A percentile compares a stretch with the other conserved stretches of the same genome.
phyloP scores from a whole-genome alignment of 2,888 invertebrate species.

The Bombylius major region DNA sequence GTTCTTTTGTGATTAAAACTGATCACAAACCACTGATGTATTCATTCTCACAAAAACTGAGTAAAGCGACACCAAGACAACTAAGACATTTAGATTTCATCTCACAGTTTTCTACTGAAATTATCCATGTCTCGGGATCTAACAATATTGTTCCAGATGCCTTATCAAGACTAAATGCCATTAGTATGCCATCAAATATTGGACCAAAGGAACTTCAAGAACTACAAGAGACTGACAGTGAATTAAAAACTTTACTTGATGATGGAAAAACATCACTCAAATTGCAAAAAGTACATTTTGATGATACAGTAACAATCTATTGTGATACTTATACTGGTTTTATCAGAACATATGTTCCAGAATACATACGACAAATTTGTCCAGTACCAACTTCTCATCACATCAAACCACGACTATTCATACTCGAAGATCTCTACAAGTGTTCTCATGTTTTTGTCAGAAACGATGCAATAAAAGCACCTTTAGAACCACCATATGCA shows the following conservation, averaged over 20 bases:
- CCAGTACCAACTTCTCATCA: not conserved
- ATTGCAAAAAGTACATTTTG: not conserved
- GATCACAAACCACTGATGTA: not conserved
- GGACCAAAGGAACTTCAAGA: not conserved
- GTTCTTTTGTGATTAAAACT: not conserved
- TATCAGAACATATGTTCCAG: no score
- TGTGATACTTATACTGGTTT: no score
- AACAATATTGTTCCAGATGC: not conserved
- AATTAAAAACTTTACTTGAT: not conserved
- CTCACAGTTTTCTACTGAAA: not conserved
- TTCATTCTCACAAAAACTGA: not conserved
- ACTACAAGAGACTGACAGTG: not conserved
- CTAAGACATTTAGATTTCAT: not conserved
- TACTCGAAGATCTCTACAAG: not conserved
- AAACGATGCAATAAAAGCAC: not conserved
- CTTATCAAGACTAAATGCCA: not conserved
- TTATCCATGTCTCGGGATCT: not conserved
- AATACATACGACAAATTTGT: no score
- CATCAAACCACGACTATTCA: not conserved
- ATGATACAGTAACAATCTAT: no score
- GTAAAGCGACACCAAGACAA: not conserved
- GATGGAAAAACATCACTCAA: not conserved
- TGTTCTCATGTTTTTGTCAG: not conserved
- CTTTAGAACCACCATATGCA: slow-evolving; percentile 1
- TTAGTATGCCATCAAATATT: not conserved